Evolutionary conservation across 2,888 invertebrate species (phyloP).

Genomic region (Eilema sororculum): DNA sequence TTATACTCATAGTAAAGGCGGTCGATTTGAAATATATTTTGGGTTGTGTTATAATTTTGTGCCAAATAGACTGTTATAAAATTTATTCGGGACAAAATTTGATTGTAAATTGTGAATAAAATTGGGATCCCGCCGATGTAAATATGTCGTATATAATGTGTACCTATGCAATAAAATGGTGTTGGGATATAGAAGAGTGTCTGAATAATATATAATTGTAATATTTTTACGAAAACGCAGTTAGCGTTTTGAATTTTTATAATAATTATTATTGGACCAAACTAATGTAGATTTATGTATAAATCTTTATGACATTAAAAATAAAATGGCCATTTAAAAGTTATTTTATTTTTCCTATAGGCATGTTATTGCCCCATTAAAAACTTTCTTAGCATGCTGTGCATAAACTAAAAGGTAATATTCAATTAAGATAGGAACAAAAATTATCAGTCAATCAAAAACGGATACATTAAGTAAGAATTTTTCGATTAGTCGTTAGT

Average conservation of each 20-base stretch:
- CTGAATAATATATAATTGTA: conserved; percentile 25
- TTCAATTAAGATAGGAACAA: too few relatives aligned
- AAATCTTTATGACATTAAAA: conserved; percentile 59
- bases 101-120: conserved; percentile 58
- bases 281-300: conserved; percentile 80
- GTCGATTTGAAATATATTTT: conserved; percentile 43
- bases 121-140: conserved; percentile 71
- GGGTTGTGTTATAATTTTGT: conserved; percentile 75
- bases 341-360: conserved; percentile 46
- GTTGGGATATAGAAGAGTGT: conserved; percentile 59
- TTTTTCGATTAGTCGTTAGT: too few relatives aligned
- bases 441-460: too few relatives aligned
- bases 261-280: conserved; percentile 74
- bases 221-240: conserved; percentile 66
- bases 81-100: conserved; percentile 85
- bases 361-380: too few relatives aligned
- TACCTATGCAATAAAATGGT: conserved; percentile 65
- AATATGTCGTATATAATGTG: conserved; percentile 54
- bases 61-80: conserved; percentile 78
- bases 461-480: too few relatives aligned
- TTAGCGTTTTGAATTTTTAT: conserved; percentile 69
- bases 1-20: conserved; percentile 51
- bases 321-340: conserved; percentile 74
- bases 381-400: too few relatives aligned
- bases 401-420: too few relatives aligned